Evolutionary conservation across 2,888 invertebrate species (phyloP), one percentile per base, ranked within the genome.

Genomic region (Gymnoscelis rufifasciata): DNA sequence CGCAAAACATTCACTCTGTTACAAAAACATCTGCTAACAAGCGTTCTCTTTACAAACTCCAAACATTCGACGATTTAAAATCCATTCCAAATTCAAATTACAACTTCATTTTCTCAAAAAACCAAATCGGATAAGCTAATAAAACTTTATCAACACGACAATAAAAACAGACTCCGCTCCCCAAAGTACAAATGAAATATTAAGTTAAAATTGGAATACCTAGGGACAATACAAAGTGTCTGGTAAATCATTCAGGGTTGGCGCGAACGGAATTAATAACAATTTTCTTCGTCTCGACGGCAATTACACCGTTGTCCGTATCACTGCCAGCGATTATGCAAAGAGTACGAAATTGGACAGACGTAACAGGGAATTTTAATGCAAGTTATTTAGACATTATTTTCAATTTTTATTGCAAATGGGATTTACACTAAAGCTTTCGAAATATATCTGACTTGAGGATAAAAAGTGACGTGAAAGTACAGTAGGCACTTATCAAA

Each of bases 261-360:
- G 71, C 69, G 72, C 66, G 70, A 74, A 71, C 69, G 69, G 65
- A 77, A 79, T 80, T 81, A 80, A 84, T 87, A 86, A 77, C 81
- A 74, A 75, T 83, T 83, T 81, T 80, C 78, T 82, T 71, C 78
- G 78, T 79, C 80, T 72, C 72, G 65, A 58, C 60, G 62, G 68
- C 84, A 83, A 86, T 86, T 84, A 84, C 80, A 70, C 60, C 66
- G 74, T 68, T 77, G 78, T 67, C 73, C 67, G 83, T 83, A 84
- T 83, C 83, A 84, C 79, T 82, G 83, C 66, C 54, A 54, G 46
- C 55, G 64, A 72, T 69, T 68, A 58, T 49, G 8, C 73, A 75
- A 57, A 77, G 80, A 82, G 19, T 65, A 45, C 30, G 24, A 31
- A 12, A 23, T 15, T 4, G 19, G 40, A 74, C 66, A 67, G 1